phyloP scores from a whole-genome alignment of 2,113 vertebrate species.

The Bothrops jararaca region DNA sequence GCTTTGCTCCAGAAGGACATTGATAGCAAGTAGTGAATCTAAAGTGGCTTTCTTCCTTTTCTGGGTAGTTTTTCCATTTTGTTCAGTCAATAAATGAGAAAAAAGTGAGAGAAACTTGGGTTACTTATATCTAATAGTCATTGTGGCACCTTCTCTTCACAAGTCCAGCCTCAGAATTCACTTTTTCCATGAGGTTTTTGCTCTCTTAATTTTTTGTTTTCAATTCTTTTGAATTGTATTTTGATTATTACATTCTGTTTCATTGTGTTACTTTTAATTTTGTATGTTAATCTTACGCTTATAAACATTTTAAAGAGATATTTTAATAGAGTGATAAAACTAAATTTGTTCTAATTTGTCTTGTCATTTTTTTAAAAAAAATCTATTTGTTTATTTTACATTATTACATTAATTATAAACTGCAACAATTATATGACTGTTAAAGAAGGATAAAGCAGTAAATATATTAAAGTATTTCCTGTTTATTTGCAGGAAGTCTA shows the following conservation, averaged over 20 bases:
- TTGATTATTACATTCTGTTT: neutral
- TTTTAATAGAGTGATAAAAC: neutral
- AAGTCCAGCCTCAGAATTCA: neutral
- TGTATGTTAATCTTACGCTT: neutral
- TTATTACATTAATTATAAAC: neutral
- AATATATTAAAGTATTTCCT: neutral
- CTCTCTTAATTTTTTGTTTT: neutral
- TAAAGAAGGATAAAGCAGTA: neutral
- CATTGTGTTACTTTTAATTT: neutral
- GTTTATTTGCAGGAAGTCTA: slow-evolving; percentile 83
- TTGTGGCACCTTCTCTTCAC: neutral
- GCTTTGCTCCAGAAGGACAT: neutral
- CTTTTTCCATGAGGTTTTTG: neutral
- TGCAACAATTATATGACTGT: neutral
- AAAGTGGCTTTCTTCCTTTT: neutral
- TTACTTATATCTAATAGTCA: neutral
- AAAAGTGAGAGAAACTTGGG: neutral
- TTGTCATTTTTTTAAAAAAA: neutral
- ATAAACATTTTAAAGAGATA: neutral
- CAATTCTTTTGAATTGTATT: neutral
- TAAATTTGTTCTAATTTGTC: neutral
- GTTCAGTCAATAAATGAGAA: neutral
- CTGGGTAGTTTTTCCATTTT: neutral
- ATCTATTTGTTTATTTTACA: neutral
- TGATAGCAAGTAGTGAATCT: neutral